Base-by-base conservation (phyloP, 2,113 vertebrate species). In the Dascyllus trimaculatus region DNA sequence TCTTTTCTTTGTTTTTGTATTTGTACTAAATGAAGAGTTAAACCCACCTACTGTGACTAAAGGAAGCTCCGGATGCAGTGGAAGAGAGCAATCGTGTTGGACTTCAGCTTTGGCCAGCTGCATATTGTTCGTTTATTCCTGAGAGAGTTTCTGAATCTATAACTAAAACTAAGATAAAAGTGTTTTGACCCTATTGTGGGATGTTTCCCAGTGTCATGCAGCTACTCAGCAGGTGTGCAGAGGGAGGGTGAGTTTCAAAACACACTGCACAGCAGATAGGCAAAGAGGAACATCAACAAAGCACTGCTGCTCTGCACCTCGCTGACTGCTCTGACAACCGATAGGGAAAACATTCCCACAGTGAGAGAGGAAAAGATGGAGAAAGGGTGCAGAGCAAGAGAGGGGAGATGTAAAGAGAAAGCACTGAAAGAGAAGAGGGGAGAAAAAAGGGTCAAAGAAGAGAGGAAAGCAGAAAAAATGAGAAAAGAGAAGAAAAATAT, bases 281-380 rank as follows among this genome's bases (percentile, higher is more conserved):
- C 86, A 87, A 91, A 86, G 84, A 84, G 75, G 72, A 89, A 86
- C 74, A 59, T 88, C 91, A 94, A 93, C 93, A 93, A 93, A 94
- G 81, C 51, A 35, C 59, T 21, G 88, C 86, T 76, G 85, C 85
- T 79, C n/a, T 85, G 84, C 86, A 81, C 87, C 85, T 91, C 81
- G 74, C 89, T 80, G 85, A 84, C 80, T 75, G 81, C 88, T 85
- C 82, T 71, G 84, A 83, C 90, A 82, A 92, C 82, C 18, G 77
- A 82, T 59, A 70, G 80, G 78, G 82, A 90, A 90, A 88, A 90
- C 77, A 88, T 89, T 91, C 86, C 83, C 77, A 89, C 75, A 85
- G 89, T 85, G 6, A 85, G 89, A 87, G 6, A 57, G 45, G 71
- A 48, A 74, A 58, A 68, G 68, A 76, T 24, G 62, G 76, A 73